Base-by-base conservation (phyloP, 2,888 invertebrate species). In the Folsomia candida region DNA sequence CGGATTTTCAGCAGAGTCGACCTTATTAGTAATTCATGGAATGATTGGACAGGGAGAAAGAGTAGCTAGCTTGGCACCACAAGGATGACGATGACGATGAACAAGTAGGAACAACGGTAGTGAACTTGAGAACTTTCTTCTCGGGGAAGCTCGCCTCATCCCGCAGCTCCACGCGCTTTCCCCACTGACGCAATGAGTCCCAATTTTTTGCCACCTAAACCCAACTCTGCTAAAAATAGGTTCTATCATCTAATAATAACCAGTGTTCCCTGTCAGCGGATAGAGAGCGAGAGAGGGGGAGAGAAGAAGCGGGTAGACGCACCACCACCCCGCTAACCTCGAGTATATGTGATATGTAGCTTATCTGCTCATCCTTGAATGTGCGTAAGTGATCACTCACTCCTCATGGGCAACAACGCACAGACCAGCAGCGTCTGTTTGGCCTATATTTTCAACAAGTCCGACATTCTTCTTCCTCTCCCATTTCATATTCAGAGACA, bases 121-220 rank as follows among this genome's bases (percentile, higher is more conserved):
- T 58, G 37, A 67, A n/a, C 28, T 57, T 24, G 37, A 59, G 37
- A 54, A 54, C 18, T 6, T 22, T 25, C 14, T 60, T 27, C 60
- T 60, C 60, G 25, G 26, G 22, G 25, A 27, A 18, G 3, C 60
- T 60, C 60, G 25, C n/a, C 22, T 60, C 4, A 11, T 60, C 18
- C 24, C 60, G 60, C 60, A 26, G 11, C 57, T 67, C 37, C 70
- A 68, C 74, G 69, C 67, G 65, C 72, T 70, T 51, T 69, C 58
- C 60, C 67, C 66, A 54, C 59, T 75, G 75, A 75, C 75, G 75
- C 72, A 75, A 75, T 70, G 72, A 67, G 68, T 75, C 75, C 72
- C 69, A 73, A 69, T 71, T 76, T 66, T 70, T 68, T 71, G 58
- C 72, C 64, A 58, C 70, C 70, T 68, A 72, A 72, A 68, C 65